phyloP scores from a whole-genome alignment of 2,113 vertebrate species.

The Paramisgurnus dabryanus region DNA sequence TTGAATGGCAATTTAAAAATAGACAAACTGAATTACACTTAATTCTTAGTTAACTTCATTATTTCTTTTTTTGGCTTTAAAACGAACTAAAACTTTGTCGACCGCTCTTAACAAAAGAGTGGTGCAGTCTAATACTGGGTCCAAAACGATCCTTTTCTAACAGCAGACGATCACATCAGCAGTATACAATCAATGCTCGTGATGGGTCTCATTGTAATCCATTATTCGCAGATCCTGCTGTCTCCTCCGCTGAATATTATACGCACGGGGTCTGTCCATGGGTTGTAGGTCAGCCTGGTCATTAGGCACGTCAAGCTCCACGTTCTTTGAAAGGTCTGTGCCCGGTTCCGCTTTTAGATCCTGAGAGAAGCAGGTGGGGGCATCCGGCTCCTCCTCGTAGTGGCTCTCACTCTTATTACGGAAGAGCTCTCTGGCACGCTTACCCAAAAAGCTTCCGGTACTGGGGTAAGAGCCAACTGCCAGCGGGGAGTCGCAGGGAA shows the following conservation, averaged over 20 bases:
- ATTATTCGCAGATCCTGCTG: slow-evolving; percentile 86
- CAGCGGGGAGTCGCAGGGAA: slow-evolving; percentile 71
- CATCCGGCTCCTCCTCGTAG: slow-evolving; percentile 75
- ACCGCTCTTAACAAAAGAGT: slow-evolving; percentile 43
- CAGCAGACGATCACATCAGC: slow-evolving; percentile 74
- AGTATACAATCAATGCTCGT: slow-evolving; percentile 62
- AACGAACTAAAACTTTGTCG: slow-evolving; percentile 47
- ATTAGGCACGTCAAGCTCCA: neutral
- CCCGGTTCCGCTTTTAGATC: slow-evolving; percentile 39
- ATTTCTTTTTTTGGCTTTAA: slow-evolving; percentile 46
- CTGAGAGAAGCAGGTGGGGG: slow-evolving; percentile 69
- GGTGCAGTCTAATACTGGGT: slow-evolving; percentile 31
- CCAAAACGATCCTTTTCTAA: slow-evolving; percentile 34
- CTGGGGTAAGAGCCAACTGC: slow-evolving; percentile 84
- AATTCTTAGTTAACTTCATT: neutral
- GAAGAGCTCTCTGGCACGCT: slow-evolving; percentile 86
- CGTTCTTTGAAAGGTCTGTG: slow-evolving; percentile 54
- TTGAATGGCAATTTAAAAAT: slow-evolving; percentile 2
- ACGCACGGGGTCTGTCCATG: slow-evolving; percentile 37
- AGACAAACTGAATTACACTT: neutral
- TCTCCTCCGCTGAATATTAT: slow-evolving; percentile 61
- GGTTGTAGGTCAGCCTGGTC: slow-evolving; percentile 41
- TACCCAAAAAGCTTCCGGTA: slow-evolving; percentile 88
- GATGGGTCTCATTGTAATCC: slow-evolving; percentile 92
- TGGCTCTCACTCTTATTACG: slow-evolving; percentile 86